Conservation (phyloP, 1,140 invertebrate genomes). For the Diplogasteroides magnus region DNA sequence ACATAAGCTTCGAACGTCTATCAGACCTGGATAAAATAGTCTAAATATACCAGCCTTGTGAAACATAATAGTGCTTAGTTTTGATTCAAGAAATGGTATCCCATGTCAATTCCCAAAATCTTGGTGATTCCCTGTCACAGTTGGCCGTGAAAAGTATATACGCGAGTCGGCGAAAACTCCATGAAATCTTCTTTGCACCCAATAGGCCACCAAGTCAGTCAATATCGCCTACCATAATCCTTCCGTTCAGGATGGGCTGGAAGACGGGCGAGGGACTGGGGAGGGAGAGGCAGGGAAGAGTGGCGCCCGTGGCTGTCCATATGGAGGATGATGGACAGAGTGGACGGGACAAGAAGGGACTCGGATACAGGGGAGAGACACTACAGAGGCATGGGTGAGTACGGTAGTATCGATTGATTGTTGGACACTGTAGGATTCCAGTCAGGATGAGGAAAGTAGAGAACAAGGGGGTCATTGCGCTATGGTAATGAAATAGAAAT, state of each 20-base stretch:
- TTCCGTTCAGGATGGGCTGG: conserved; percentile 64
- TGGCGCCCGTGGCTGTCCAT: conserved; percentile 23
- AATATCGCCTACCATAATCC: too few species aligned
- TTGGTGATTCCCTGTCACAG: too few species aligned
- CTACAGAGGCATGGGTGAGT: conserved; percentile 15
- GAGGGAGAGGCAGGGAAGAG: conserved; percentile 36
- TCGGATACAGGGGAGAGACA: conserved; percentile 31
- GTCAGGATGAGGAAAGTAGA: too few species aligned
- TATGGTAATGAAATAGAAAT: too few species aligned
- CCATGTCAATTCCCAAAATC: too few species aligned
- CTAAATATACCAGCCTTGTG: conserved; percentile 1
- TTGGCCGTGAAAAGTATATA: too few species aligned
- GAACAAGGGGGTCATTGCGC: too few species aligned
- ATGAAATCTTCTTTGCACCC: too few species aligned
- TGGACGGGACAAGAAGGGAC: conserved; percentile 15
- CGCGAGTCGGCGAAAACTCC: too few species aligned
- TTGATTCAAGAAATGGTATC: conserved; percentile 55
- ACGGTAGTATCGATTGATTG: too few species aligned
- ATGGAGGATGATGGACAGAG: conserved; percentile 25
- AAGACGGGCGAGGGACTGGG: conserved; percentile 62
- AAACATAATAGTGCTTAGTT: not conserved
- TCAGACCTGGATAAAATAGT: not conserved
- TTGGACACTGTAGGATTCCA: too few species aligned
- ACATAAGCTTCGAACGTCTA: not conserved
- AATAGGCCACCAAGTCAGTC: too few species aligned